These are phyloP conservation scores for Paracentrotus lividus DNA, from an alignment of 53 echinoderm and acorn worm species.

Conservation along the genomic window DNA sequence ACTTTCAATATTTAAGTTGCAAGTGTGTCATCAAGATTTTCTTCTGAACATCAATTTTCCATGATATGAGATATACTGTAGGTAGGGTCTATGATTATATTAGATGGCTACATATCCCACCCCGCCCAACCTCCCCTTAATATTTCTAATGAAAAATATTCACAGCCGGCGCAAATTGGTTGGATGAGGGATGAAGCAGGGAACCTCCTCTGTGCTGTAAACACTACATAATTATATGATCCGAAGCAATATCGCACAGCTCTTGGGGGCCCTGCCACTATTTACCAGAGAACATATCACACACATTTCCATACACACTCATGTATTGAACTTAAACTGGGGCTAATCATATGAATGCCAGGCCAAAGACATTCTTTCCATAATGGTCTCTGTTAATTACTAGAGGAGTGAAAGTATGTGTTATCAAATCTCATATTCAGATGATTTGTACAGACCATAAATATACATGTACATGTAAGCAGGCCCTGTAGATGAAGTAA, in stretches of 20 bases:
- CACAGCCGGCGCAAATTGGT: conserved; percentile 23
- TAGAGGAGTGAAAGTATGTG: background rate
- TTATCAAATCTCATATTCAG: background rate
- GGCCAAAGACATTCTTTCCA: conserved; percentile 42
- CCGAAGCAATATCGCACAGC: conserved; percentile 30
- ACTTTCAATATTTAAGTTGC: background rate
- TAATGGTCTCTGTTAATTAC: background rate
- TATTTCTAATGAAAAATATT: conserved; percentile 54
- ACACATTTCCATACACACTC: conserved; percentile 30
- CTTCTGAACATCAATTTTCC: background rate
- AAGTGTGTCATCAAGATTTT: background rate
- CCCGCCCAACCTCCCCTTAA: conserved; percentile 38
- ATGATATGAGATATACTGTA: background rate
- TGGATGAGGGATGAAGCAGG: background rate
- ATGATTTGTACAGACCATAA: background rate
- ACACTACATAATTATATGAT: conserved; percentile 50
- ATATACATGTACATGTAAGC: background rate
- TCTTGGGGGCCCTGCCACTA: conserved; percentile 16
- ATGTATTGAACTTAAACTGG: background rate
- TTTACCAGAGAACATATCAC: background rate
- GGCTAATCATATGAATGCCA: conserved; percentile 52
- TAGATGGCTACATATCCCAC: background rate
- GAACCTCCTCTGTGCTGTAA: conserved; percentile 41
- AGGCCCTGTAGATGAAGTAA: background rate
- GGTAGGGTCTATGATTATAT: conserved; percentile 30